Percentiles rank a stretch among this genome's conserved stretches.
phyloP scores from a whole-genome alignment of 2,888 invertebrate species.

The Cataglyphis altisquamis region DNA sequence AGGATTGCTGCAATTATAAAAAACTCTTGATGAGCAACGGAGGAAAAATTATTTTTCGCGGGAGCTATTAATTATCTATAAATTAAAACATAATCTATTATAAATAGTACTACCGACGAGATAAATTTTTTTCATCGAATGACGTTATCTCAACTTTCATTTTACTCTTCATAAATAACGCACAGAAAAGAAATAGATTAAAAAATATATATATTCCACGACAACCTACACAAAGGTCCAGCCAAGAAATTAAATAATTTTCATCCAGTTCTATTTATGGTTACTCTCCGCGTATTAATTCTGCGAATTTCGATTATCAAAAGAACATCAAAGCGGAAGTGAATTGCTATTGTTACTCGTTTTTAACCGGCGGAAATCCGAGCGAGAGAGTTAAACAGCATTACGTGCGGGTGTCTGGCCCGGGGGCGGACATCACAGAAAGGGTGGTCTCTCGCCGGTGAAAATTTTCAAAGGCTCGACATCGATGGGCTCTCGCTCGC shows the following conservation, averaged over 20 bases:
- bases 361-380: slow-evolving; percentile 47
- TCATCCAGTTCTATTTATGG: slow-evolving; percentile 33
- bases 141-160: not conserved
- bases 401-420: slow-evolving; percentile 46
- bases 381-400: slow-evolving; percentile 45
- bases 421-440: slow-evolving; percentile 53
- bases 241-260: slow-evolving; percentile 44
- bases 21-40: not conserved
- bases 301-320: slow-evolving; percentile 51
- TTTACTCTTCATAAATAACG: not conserved
- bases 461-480: slow-evolving; percentile 62
- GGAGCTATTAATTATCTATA: not conserved
- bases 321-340: slow-evolving; percentile 54
- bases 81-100: not conserved
- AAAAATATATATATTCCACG: slow-evolving; percentile 2
- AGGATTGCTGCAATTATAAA: not conserved
- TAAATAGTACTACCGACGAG: not conserved
- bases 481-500: slow-evolving; percentile 58
- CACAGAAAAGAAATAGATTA: not conserved
- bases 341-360: slow-evolving; percentile 55
- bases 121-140: not conserved
- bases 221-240: not conserved
- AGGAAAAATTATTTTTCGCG: not conserved
- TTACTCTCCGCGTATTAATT: slow-evolving; percentile 40
- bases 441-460: slow-evolving; percentile 38